A percentile compares a stretch with the other conserved stretches of the same genome.
Conservation (phyloP, 2,888 invertebrate species). For the Eudasyphora cyanicolor region DNA sequence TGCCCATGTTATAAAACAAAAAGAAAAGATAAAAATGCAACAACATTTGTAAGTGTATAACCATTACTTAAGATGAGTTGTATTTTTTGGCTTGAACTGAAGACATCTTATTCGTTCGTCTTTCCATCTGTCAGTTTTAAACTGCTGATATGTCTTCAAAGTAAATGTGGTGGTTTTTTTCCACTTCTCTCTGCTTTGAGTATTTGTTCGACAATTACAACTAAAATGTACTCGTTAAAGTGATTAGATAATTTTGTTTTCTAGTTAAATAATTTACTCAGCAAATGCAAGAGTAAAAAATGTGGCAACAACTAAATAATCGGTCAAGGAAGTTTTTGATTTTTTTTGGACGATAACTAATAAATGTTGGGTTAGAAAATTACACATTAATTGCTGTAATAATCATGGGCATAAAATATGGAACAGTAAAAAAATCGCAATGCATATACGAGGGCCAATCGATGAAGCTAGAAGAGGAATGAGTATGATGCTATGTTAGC, state of each 20-base stretch:
- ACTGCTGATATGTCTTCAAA: background rate
- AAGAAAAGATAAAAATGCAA: background rate
- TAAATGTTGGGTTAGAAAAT: background rate
- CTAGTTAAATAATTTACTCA: conserved; percentile 22
- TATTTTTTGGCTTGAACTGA: background rate
- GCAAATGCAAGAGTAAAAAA: background rate
- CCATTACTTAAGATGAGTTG: conserved; percentile 9
- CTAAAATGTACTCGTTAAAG: conserved; percentile 9
- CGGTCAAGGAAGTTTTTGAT: conserved; percentile 25
- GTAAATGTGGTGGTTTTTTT: background rate
- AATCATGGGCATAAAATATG: background rate
- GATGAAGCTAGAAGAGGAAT: no score
- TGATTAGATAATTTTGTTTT: conserved; percentile 31
- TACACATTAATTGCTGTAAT: background rate
- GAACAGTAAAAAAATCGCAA: background rate
- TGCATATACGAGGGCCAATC: background rate
- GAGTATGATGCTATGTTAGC: no score
- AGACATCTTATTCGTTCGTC: background rate
- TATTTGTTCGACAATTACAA: conserved; percentile 19
- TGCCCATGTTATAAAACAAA: background rate
- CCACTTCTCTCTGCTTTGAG: background rate
- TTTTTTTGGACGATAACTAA: background rate
- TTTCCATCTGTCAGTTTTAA: background rate
- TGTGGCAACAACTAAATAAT: background rate
- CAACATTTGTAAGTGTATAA: background rate